These are phyloP conservation scores for Armadillidium nasatum DNA, from an alignment of 1,140 invertebrate species.

Conservation along the genomic window DNA sequence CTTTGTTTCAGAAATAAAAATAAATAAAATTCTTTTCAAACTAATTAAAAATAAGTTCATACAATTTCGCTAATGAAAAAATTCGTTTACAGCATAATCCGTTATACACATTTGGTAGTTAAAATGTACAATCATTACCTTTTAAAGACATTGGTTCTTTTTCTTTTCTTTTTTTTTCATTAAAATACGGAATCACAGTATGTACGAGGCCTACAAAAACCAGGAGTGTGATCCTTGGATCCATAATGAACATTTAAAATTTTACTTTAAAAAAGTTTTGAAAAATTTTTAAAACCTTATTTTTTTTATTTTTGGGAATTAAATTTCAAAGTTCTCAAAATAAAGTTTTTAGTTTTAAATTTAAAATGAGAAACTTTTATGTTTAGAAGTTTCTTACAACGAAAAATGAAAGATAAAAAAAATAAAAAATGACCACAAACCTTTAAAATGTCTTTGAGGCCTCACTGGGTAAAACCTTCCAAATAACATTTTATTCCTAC, in stretches of 20 bases:
- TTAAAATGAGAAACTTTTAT: background rate
- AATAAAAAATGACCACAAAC: too few relatives aligned
- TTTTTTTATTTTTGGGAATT: background rate
- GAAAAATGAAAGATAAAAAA: background rate
- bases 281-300: background rate
- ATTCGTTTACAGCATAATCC: background rate
- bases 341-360: background rate
- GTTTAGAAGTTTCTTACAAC: background rate
- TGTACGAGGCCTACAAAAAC: background rate
- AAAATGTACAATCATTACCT: conserved; percentile 3
- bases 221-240: background rate
- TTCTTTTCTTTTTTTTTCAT: background rate
- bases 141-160: conserved; percentile 1
- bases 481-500: background rate
- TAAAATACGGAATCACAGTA: background rate
- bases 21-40: too few relatives aligned
- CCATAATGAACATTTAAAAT: background rate
- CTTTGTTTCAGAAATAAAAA: background rate
- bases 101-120: background rate
- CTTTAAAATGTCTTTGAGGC: background rate
- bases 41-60: conserved; percentile 6
- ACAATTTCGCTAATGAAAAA: background rate
- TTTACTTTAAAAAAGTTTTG: background rate
- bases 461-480: background rate
- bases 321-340: background rate